These are phyloP conservation scores for Auanema freiburgensis DNA, from an alignment of 2,888 invertebrate genomes.

Conservation along the genomic window DNA sequence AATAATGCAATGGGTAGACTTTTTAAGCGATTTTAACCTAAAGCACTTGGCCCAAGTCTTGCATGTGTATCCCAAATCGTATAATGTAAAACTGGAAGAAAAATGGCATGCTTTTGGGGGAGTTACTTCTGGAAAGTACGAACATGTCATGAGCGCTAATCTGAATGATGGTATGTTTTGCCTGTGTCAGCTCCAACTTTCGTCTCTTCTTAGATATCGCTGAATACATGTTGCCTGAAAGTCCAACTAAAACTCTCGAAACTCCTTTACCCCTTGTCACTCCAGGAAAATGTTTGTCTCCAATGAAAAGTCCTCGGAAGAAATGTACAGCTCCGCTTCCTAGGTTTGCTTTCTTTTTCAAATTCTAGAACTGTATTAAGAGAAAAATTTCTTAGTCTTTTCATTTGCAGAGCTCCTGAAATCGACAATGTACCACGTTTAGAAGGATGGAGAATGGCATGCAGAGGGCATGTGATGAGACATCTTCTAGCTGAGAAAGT, in stretches of 20 bases:
- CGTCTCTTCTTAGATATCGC: slow-evolving; percentile 12
- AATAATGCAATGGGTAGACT: neutral
- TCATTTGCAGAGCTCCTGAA: slow-evolving; percentile 17
- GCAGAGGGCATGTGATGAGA: slow-evolving; percentile 21
- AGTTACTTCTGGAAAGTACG: slow-evolving; percentile 7
- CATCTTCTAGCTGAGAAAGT: slow-evolving; percentile 19
- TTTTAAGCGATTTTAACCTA: slow-evolving; percentile 11
- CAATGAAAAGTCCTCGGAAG: slow-evolving; percentile 21
- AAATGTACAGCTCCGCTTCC: slow-evolving; percentile 5
- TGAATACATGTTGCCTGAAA: slow-evolving; percentile 13
- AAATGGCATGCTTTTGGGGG: slow-evolving; percentile 13
- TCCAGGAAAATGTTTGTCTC: slow-evolving; percentile 14
- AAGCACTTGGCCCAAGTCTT: slow-evolving; percentile 16
- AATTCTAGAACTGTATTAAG: neutral
- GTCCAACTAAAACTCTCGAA: neutral
- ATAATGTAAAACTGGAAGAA: slow-evolving; percentile 16
- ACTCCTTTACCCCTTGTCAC: slow-evolving; percentile 5
- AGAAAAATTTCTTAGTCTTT: neutral
- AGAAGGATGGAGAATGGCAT: slow-evolving; percentile 28
- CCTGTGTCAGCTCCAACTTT: neutral
- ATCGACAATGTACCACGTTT: slow-evolving; percentile 19
- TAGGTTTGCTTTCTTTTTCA: slow-evolving; percentile 5
- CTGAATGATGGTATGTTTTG: slow-evolving; percentile 14
- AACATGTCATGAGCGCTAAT: slow-evolving; percentile 13
- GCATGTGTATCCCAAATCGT: slow-evolving; percentile 15